Percentiles rank a stretch among this genome's conserved stretches.
phyloP scores from a whole-genome alignment of 1,140 invertebrate species.

The Heterodera schachtii region DNA sequence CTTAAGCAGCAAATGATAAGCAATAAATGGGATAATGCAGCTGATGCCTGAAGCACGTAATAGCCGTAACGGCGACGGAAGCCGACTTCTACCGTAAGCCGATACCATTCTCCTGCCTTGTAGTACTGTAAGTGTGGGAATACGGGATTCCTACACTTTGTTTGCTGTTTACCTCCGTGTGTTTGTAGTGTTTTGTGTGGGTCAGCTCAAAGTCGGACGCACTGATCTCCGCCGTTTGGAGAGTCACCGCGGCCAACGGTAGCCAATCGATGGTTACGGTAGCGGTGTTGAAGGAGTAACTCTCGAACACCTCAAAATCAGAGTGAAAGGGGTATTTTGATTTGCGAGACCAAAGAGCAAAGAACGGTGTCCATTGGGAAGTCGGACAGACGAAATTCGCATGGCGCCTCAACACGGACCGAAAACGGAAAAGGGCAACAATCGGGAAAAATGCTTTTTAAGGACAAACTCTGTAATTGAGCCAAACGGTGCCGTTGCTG shows the following conservation, averaged over 20 bases:
- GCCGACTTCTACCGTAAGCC: slow-evolving; percentile 58
- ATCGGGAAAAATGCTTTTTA: background rate
- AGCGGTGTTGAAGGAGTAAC: slow-evolving; percentile 63
- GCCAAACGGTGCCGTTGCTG: slow-evolving; percentile 62
- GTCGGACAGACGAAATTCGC: slow-evolving; percentile 54
- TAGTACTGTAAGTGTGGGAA: slow-evolving; percentile 50
- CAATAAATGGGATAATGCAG: background rate
- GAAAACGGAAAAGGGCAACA: background rate
- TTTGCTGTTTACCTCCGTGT: slow-evolving; percentile 49
- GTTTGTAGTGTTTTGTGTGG: slow-evolving; percentile 46
- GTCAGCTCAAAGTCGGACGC: slow-evolving; percentile 55
- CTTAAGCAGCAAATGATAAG: slow-evolving; percentile 17
- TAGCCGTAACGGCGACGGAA: slow-evolving; percentile 61
- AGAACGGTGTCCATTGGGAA: slow-evolving; percentile 60
- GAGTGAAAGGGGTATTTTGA: background rate
- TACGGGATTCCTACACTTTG: background rate
- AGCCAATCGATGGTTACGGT: slow-evolving; percentile 64
- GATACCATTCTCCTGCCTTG: slow-evolving; percentile 65
- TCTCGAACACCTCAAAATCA: slow-evolving; percentile 58
- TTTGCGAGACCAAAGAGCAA: slow-evolving; percentile 55
- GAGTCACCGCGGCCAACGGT: slow-evolving; percentile 51
- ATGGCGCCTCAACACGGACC: slow-evolving; percentile 62
- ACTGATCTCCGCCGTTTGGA: slow-evolving; percentile 48
- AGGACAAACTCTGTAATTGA: slow-evolving; percentile 59
- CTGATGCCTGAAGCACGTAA: slow-evolving; percentile 54